Conservation (phyloP, 2,888 invertebrate genomes). For the Polyommatus icarus region DNA sequence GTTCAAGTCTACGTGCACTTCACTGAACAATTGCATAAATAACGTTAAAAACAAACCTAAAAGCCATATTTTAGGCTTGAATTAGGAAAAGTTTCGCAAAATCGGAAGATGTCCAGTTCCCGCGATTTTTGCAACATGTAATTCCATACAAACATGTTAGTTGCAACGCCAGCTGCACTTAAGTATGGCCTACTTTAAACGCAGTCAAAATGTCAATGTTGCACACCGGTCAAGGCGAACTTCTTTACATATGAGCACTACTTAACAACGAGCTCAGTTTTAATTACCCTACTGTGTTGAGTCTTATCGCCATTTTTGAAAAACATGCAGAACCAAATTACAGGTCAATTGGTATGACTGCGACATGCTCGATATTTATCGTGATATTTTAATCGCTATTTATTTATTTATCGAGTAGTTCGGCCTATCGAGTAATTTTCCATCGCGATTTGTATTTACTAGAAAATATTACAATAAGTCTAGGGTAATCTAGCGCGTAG, state of each 20-base stretch:
- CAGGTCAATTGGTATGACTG: neutral
- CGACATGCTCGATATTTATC: neutral
- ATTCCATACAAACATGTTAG: neutral
- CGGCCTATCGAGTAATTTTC: no score
- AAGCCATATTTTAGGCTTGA: no score
- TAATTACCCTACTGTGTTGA: constrained; percentile 1
- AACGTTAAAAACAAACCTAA: no score
- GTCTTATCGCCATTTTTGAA: neutral
- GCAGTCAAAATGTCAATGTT: constrained; percentile 16
- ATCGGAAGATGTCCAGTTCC: neutral
- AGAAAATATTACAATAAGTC: no score
- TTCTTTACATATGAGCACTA: constrained; percentile 8
- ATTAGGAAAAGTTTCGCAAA: neutral
- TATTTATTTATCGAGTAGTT: no score
- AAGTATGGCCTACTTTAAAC: neutral
- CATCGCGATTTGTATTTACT: no score
- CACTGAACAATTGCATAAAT: no score
- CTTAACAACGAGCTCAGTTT: neutral
- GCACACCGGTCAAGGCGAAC: neutral
- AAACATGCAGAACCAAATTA: neutral
- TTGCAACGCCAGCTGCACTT: neutral
- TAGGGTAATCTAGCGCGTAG: no score
- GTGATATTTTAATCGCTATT: no score
- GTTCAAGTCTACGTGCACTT: no score
- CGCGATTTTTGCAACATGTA: neutral